Percentiles rank a stretch among this genome's conserved stretches.
Evolutionary conservation across 2,888 invertebrate species (phyloP).

Genomic region (Micropterix aruncella): DNA sequence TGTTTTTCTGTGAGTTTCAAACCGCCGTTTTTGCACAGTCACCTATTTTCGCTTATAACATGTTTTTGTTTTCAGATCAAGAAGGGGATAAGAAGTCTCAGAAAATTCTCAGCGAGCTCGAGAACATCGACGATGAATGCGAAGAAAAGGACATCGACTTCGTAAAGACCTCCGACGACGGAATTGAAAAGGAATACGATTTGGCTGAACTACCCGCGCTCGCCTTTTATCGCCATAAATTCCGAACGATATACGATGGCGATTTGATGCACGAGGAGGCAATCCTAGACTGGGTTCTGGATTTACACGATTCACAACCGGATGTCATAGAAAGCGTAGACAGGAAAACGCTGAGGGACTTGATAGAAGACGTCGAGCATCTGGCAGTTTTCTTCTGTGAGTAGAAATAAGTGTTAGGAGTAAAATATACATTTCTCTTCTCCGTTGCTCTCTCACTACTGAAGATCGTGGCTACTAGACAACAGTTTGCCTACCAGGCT

Average conservation of each 20-base stretch:
- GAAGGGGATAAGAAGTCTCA: slow-evolving; percentile 83
- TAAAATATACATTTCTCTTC: too few species aligned
- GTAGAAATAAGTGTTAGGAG: too few species aligned
- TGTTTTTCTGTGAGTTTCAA: slow-evolving; percentile 74
- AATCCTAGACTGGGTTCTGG: slow-evolving; percentile 80
- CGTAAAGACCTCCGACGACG: slow-evolving; percentile 81
- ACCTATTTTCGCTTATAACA: background rate
- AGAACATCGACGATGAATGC: slow-evolving; percentile 88
- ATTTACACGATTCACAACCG: slow-evolving; percentile 68
- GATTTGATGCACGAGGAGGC: slow-evolving; percentile 87
- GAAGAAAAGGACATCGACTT: slow-evolving; percentile 86
- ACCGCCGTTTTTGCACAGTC: slow-evolving; percentile 1
- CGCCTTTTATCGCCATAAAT: slow-evolving; percentile 77
- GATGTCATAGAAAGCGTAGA: slow-evolving; percentile 88
- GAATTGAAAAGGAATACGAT: slow-evolving; percentile 79
- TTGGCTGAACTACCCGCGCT: slow-evolving; percentile 66
- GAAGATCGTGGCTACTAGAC: too few species aligned
- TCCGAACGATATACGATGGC: slow-evolving; percentile 76
- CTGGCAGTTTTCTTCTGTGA: slow-evolving; percentile 86
- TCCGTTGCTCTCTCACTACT: too few species aligned
- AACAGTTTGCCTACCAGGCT: too few species aligned
- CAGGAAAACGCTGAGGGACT: slow-evolving; percentile 74
- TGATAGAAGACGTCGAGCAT: slow-evolving; percentile 83
- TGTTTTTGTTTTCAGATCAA: slow-evolving; percentile 44
- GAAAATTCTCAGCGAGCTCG: slow-evolving; percentile 75